Evolutionary conservation across 2,113 vertebrate genomes (phyloP), one percentile per base, ranked within the genome.

Genomic region (Anhinga anhinga): DNA sequence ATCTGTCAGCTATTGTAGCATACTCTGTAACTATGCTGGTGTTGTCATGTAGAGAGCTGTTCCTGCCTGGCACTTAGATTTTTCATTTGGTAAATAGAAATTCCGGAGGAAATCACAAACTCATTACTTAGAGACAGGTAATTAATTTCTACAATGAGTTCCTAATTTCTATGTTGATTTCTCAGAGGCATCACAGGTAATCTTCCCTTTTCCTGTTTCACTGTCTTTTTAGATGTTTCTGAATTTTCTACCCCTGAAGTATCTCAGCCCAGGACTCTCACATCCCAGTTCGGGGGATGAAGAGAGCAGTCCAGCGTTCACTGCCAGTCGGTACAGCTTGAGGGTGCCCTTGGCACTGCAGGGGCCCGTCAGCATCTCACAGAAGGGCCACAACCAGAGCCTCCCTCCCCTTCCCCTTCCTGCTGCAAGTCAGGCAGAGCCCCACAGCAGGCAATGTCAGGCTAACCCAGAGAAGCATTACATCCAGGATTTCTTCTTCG

Each of bases 291-390:
- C 0, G 0, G 9, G 23, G 23, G 13, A 2, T 38, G 36, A 88
- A 56, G 26, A 38, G 14, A 25, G 15, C 2, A 1, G 32, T 16
- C n/a, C 17, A 4, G 1, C 0, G 1, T 27, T 36, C 66, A 7
- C 23, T 16, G 16, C 16, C 52, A 23, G 1, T 26, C 21, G 15
- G 30, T 9, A 30, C 0, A 3, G 49, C 3, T 17, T 4, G 8
- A 17, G 17, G 36, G 17, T 92, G 40, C 26, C 44, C n/a, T 69
- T 55, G 47, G 47, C 36, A 5, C 10, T 34, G 13, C n/a, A 45
- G 40, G n/a, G 7, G 3, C 11, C 22, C 3, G 0, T 19, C 36
- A 80, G 26, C 40, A 11, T 18, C 36, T 80, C 56, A 22, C 30
- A 40, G 44, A 29, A 7, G 22, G 14, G 55, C 11, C 38, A 71